Evolutionary conservation across 2,797 vertebrate species (phyloP).

Genomic region (Zalophus californianus): DNA sequence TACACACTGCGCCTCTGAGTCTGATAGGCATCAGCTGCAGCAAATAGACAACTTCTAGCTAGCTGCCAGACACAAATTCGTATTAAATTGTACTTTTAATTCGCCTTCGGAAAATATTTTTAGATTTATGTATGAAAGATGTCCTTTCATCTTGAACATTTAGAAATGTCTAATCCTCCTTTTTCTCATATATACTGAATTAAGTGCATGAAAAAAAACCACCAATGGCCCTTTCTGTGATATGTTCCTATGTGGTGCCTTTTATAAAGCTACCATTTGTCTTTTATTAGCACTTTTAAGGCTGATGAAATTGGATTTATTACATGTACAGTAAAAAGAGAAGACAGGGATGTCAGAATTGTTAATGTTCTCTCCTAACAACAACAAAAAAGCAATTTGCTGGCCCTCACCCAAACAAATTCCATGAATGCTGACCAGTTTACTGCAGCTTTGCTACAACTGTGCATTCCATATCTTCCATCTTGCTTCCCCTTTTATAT

Average conservation of each 20-base stretch:
- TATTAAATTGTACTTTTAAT: slow-evolving; percentile 46
- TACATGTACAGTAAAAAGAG: slow-evolving; percentile 16
- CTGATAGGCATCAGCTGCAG: slow-evolving; percentile 69
- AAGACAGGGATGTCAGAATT: background rate
- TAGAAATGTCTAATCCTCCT: background rate
- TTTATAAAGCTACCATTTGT: slow-evolving; percentile 2
- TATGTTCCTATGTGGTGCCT: background rate
- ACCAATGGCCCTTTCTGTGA: background rate
- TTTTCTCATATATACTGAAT: background rate
- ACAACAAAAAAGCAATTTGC: background rate
- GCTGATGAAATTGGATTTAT: slow-evolving; percentile 55
- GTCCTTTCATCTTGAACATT: slow-evolving; percentile 26
- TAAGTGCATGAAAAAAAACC: background rate
- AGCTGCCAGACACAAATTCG: slow-evolving; percentile 46
- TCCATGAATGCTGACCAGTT: background rate
- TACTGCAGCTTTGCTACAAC: background rate
- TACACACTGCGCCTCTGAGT: background rate
- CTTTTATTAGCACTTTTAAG: slow-evolving; percentile 59
- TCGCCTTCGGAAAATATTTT: slow-evolving; percentile 29
- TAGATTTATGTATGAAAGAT: slow-evolving; percentile 40
- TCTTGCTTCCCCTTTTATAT: background rate
- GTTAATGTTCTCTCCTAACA: background rate
- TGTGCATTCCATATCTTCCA: background rate
- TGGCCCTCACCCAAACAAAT: slow-evolving; percentile 8
- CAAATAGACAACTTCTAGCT: slow-evolving; percentile 65